phyloP scores from a whole-genome alignment of 2,888 invertebrate species.

The Yponomeuta plumbellus region DNA sequence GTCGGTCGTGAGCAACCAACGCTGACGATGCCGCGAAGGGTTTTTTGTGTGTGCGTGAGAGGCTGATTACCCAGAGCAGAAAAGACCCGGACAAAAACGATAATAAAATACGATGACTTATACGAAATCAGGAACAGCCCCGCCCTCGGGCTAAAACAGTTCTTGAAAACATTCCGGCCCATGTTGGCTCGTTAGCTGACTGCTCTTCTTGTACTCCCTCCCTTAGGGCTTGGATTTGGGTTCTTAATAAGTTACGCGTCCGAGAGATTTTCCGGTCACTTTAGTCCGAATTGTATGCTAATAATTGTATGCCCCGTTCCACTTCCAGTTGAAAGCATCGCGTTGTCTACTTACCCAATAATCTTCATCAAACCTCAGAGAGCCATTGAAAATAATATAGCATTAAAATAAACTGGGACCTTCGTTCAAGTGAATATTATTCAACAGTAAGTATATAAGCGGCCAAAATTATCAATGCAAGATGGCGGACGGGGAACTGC shows the following conservation, averaged over 20 bases:
- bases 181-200: conserved; percentile 7
- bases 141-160: not conserved
- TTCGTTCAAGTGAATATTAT: conserved; percentile 20
- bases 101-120: conserved; percentile 7
- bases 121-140: conserved; percentile 1
- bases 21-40: not conserved
- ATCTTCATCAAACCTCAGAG: not conserved
- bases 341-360: not conserved
- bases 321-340: not conserved
- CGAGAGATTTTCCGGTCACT: not conserved
- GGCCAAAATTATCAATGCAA: conserved; percentile 26
- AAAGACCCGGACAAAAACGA: not conserved
- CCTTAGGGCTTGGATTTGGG: not conserved
- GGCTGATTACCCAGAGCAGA: conserved; percentile 4
- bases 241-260: not conserved
- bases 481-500: conserved; percentile 24
- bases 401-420: not conserved
- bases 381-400: not conserved
- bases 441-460: conserved; percentile 27
- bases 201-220: not conserved
- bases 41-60: not conserved
- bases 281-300: not conserved
- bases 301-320: not conserved
- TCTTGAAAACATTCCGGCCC: conserved; percentile 6
- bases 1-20: not conserved